These are phyloP conservation scores for Rhyacophila brunnea DNA, from an alignment of 1,140 invertebrate species.

Conservation along the genomic window DNA sequence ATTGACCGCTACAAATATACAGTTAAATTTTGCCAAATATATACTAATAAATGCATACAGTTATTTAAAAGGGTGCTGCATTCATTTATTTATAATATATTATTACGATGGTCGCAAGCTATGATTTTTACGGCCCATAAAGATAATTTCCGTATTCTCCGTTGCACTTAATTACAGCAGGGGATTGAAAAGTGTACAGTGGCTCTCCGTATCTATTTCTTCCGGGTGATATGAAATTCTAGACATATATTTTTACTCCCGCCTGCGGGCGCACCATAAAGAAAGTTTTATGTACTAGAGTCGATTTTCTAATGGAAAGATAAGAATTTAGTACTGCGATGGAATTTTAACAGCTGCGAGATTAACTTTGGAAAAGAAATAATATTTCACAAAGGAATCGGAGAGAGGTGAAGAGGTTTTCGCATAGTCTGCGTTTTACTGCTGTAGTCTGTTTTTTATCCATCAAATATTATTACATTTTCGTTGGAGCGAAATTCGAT, in stretches of 20 bases:
- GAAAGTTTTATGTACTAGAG: conserved; percentile 29
- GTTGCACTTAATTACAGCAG: conserved; percentile 23
- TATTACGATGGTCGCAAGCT: conserved; percentile 1
- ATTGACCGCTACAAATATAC: no score
- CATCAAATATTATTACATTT: no score
- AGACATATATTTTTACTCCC: conserved; percentile 27
- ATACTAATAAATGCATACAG: no score
- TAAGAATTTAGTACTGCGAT: conserved; percentile 27
- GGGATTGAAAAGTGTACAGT: neutral
- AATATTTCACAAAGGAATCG: conserved; percentile 1
- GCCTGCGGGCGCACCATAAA: conserved; percentile 9
- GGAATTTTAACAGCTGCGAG: conserved; percentile 30
- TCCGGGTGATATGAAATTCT: neutral
- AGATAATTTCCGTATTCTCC: conserved; percentile 21
- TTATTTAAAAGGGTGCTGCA: no score
- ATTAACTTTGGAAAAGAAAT: conserved; percentile 19
- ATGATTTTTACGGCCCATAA: neutral
- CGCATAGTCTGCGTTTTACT: no score
- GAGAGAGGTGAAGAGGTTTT: neutral
- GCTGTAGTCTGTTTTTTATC: no score
- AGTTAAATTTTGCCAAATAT: no score
- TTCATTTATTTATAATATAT: no score
- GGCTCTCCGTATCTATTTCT: neutral
- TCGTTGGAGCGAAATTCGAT: no score
- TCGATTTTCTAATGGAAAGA: conserved; percentile 31